Conservation (phyloP, 2,888 invertebrate genomes). For the Serrognathus titanus region DNA sequence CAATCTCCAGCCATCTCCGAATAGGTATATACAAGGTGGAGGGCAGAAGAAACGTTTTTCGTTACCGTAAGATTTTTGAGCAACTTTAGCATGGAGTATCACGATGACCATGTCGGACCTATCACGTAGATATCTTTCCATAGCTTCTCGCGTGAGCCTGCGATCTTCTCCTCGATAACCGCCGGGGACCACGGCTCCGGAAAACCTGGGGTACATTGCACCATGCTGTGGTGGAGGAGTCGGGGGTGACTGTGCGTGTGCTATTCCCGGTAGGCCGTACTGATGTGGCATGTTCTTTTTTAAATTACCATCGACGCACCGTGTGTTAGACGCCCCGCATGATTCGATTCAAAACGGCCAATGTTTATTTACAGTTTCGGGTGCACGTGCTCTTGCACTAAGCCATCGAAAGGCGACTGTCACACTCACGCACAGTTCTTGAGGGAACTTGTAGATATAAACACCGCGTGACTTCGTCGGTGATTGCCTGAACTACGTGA, state of each 20-base stretch:
- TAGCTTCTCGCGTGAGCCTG: conserved; percentile 82
- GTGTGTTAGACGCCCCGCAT: background rate
- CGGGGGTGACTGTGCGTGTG: conserved; percentile 76
- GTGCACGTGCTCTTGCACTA: conserved; percentile 12
- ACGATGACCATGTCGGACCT: conserved; percentile 94
- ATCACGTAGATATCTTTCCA: conserved; percentile 94
- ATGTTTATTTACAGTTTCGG: conserved; percentile 8
- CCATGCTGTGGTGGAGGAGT: conserved; percentile 68
- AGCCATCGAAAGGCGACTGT: too few species aligned
- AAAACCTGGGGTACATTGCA: conserved; percentile 56
- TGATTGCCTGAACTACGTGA: conserved; percentile 40
- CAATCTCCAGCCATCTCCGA: conserved; percentile 97
- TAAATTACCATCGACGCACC: conserved; percentile 1
- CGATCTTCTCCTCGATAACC: conserved; percentile 75
- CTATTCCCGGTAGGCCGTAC: conserved; percentile 71
- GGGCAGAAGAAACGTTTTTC: conserved; percentile 99
- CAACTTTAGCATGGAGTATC: conserved; percentile 98
- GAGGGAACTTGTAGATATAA: conserved; percentile 10
- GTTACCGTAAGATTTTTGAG: conserved; percentile 99
- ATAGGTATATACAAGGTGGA: conserved; percentile 97
- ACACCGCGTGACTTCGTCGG: conserved; percentile 21
- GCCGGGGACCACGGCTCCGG: conserved; percentile 63
- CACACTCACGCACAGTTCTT: too few species aligned
- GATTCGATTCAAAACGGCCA: background rate
- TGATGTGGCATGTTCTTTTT: conserved; percentile 70